Conservation (phyloP, 1,140 invertebrate species). For the Scaptomyza montana region DNA sequence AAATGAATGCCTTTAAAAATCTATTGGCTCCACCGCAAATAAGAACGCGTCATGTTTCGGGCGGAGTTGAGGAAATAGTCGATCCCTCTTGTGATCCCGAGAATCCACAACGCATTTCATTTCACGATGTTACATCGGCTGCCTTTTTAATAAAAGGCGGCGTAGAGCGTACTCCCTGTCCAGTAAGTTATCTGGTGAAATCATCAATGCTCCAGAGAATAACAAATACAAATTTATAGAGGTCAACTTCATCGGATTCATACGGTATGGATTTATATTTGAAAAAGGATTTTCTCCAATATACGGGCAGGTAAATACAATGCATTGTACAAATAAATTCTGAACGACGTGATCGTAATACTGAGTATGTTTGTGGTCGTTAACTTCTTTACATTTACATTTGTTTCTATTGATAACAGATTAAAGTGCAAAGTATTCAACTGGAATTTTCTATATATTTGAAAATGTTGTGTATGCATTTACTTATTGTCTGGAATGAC, state of each 20-base stretch:
- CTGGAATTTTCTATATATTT: constrained; percentile 6
- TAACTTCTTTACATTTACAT: neutral
- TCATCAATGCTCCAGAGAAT: neutral
- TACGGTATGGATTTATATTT: constrained; percentile 94
- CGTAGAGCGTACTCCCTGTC: constrained; percentile 92
- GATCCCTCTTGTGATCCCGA: constrained; percentile 88
- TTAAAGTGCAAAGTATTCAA: constrained; percentile 28
- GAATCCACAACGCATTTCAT: constrained; percentile 89
- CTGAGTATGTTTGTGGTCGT: neutral
- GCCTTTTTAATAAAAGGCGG: constrained; percentile 94
- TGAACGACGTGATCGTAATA: neutral
- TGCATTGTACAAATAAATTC: neutral
- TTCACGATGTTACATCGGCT: constrained; percentile 95
- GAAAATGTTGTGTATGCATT: constrained; percentile 4
- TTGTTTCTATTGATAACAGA: neutral
- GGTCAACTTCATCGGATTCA: constrained; percentile 90
- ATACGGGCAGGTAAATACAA: constrained; percentile 91
- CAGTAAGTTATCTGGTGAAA: constrained; percentile 85
- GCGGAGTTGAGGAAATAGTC: constrained; percentile 57
- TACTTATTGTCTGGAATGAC: constrained; percentile 24
- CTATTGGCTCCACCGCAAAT: constrained; percentile 1
- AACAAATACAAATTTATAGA: constrained; percentile 53
- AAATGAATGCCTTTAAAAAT: constrained; percentile 34
- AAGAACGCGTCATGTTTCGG: constrained; percentile 41
- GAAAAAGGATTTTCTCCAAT: constrained; percentile 97